Conservation (phyloP, 2,113 vertebrate genomes). For the Cyanoramphus novaezelandiae region DNA sequence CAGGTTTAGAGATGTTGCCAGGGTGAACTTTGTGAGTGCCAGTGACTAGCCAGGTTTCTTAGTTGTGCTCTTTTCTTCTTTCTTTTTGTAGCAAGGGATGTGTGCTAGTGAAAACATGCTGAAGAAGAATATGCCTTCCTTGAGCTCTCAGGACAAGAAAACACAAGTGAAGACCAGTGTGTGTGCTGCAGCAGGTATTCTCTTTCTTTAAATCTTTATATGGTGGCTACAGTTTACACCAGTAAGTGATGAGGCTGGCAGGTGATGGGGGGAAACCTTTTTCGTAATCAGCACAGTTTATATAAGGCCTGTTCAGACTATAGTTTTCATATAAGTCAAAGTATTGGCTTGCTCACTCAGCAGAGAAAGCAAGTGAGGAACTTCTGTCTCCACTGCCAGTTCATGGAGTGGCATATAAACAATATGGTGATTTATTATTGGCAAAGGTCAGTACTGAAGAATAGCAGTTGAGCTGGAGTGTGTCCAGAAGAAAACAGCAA, state of each 20-base stretch:
- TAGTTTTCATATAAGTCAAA: background rate
- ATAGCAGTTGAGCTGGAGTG: background rate
- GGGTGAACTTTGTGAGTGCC: background rate
- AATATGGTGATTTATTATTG: background rate
- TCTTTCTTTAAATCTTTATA: background rate
- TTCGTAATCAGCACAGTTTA: background rate
- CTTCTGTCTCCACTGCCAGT: background rate
- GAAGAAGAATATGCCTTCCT: constrained; percentile 47
- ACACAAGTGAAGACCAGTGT: background rate
- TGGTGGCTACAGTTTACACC: background rate
- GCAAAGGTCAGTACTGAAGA: background rate
- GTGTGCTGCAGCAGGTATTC: constrained; percentile 75
- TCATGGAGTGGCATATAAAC: background rate
- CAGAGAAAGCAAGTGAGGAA: background rate
- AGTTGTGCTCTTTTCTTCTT: constrained; percentile 32
- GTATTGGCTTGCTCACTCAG: background rate
- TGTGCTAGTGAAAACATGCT: constrained; percentile 38
- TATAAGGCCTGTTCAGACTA: background rate
- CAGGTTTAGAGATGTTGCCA: background rate
- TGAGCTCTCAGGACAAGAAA: constrained; percentile 57
- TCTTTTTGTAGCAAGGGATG: constrained; percentile 42
- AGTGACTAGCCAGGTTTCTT: background rate
- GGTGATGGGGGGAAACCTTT: background rate
- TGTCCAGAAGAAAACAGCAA: background rate
- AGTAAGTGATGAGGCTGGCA: background rate